Conservation (phyloP, 1,140 invertebrate genomes). For the Drosophila watanabei region DNA sequence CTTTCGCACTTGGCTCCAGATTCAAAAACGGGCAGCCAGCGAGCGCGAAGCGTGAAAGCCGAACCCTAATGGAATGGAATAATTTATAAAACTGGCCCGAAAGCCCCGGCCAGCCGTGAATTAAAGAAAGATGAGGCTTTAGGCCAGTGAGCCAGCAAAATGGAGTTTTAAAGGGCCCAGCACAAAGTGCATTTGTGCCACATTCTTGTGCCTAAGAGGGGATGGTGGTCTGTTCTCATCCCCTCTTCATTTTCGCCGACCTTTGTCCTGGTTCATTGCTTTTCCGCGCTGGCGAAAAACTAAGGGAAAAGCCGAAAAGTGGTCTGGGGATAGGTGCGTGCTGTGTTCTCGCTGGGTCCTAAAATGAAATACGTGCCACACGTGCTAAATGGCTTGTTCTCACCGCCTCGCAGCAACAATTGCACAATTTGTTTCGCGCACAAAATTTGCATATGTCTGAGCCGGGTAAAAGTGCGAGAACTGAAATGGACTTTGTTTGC, state of each 20-base stretch:
- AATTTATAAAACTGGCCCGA: conserved; percentile 59
- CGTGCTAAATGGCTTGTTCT: conserved; percentile 73
- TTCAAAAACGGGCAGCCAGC: conserved; percentile 3
- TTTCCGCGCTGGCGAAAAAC: conserved; percentile 16
- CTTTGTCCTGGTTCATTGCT: conserved; percentile 59
- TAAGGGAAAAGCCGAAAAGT: conserved; percentile 44
- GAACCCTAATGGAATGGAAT: conserved; percentile 59
- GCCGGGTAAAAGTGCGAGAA: background rate
- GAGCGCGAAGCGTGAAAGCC: conserved; percentile 36
- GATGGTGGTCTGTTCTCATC: background rate
- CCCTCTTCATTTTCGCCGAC: conserved; percentile 13
- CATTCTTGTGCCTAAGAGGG: conserved; percentile 43
- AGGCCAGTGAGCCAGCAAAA: conserved; percentile 28
- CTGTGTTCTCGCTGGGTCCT: conserved; percentile 6
- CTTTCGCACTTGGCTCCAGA: conserved; percentile 16
- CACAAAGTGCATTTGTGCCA: conserved; percentile 53
- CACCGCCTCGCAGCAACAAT: conserved; percentile 63
- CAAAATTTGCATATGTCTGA: conserved; percentile 67
- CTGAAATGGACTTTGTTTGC: conserved; percentile 43
- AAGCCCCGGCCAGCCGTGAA: conserved; percentile 19
- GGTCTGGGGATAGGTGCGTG: conserved; percentile 5
- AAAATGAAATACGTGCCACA: conserved; percentile 83
- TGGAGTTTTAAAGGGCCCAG: conserved; percentile 24
- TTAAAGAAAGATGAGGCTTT: conserved; percentile 20
- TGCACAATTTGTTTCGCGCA: conserved; percentile 69